Conservation (phyloP, 2,797 vertebrate genomes). For the Saxicola maurus region DNA sequence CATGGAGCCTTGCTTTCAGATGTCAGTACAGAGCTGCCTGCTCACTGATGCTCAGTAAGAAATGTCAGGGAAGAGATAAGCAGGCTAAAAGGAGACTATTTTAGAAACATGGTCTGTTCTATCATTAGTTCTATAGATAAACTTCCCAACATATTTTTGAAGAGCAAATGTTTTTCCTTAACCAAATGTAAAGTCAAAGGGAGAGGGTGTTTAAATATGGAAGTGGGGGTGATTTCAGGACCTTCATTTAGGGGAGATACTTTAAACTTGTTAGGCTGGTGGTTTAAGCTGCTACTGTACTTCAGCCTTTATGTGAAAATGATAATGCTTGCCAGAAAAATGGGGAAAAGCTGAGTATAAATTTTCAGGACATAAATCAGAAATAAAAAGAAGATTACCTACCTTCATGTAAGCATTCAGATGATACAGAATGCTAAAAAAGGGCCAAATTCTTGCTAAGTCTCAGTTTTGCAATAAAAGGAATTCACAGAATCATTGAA, state of each 20-base stretch:
- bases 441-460: background rate
- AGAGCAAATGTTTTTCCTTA: slow-evolving; percentile 10
- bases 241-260: background rate
- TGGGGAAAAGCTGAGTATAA: background rate
- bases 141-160: slow-evolving; percentile 48
- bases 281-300: background rate
- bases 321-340: background rate
- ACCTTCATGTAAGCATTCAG: background rate
- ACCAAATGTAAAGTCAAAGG: background rate
- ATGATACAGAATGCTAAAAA: background rate
- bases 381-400: background rate
- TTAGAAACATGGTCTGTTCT: slow-evolving; percentile 49
- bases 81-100: slow-evolving; percentile 58
- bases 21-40: slow-evolving; percentile 57
- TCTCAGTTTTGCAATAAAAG: background rate
- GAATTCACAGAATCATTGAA: background rate
- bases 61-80: slow-evolving; percentile 72
- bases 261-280: background rate
- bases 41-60: slow-evolving; percentile 59
- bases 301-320: background rate
- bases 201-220: background rate
- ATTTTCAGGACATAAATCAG: background rate
- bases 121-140: slow-evolving; percentile 65
- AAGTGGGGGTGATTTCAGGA: background rate
- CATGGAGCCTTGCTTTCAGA: slow-evolving; percentile 47